phyloP scores from a whole-genome alignment of 1,140 invertebrate genomes.

The Drepana arcuata region DNA sequence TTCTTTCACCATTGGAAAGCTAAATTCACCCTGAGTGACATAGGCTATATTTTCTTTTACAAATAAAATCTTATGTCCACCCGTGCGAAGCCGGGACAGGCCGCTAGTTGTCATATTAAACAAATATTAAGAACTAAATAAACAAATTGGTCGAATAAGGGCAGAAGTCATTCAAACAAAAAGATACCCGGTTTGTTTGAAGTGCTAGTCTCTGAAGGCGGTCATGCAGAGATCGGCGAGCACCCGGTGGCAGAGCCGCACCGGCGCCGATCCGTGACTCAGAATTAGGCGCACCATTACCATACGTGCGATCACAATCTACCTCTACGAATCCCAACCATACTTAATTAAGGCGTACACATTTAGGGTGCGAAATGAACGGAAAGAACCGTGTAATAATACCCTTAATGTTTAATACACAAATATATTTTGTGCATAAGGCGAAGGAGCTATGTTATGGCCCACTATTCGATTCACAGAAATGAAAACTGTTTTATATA shows the following conservation, averaged over 20 bases:
- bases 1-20: too few relatives aligned
- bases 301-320: slow-evolving; percentile 47
- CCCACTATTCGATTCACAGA: slow-evolving; percentile 4
- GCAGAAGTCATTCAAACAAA: too few relatives aligned
- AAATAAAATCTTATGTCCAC: too few relatives aligned
- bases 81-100: too few relatives aligned
- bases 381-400: slow-evolving; percentile 37
- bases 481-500: slow-evolving; percentile 11
- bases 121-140: too few relatives aligned
- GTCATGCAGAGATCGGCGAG: slow-evolving; percentile 18
- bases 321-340: slow-evolving; percentile 31
- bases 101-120: too few relatives aligned
- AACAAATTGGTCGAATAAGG: too few relatives aligned
- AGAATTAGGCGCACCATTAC: slow-evolving; percentile 51
- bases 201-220: too few relatives aligned
- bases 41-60: too few relatives aligned
- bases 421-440: slow-evolving; percentile 7
- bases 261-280: slow-evolving; percentile 41
- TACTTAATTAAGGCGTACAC: slow-evolving; percentile 55
- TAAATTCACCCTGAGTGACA: too few relatives aligned
- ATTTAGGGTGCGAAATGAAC: slow-evolving; percentile 49
- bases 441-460: slow-evolving; percentile 15
- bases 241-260: slow-evolving; percentile 20
- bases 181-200: too few relatives aligned
- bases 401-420: slow-evolving; percentile 15